Conservation (phyloP, 2,797 vertebrate species). For the Margarornis squamiger region DNA sequence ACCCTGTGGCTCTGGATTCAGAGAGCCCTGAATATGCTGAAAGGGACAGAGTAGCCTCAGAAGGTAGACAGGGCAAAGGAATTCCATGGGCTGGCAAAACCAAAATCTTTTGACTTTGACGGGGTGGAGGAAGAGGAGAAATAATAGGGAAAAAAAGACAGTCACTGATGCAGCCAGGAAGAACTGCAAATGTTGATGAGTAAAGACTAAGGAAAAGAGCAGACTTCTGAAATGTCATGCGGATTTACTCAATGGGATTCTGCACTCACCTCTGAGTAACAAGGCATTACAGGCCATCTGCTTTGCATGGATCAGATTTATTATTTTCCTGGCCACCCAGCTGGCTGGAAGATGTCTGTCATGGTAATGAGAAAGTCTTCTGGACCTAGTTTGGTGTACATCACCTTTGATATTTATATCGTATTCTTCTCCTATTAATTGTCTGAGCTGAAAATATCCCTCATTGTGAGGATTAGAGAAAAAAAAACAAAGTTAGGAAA, state of each 20-base stretch:
- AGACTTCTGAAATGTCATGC: conserved; percentile 56
- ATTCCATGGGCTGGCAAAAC: not conserved
- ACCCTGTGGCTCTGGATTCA: not conserved
- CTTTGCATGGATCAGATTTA: conserved; percentile 54
- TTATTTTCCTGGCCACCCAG: conserved; percentile 60
- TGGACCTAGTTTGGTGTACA: not conserved
- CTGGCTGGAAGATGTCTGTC: conserved; percentile 10
- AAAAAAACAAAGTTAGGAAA: not conserved
- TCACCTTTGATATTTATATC: not conserved
- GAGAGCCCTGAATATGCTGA: not conserved
- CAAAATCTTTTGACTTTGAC: not conserved
- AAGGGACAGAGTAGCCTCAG: not conserved
- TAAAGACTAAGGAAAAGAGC: not conserved
- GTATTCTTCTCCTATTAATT: not conserved
- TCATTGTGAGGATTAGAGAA: not conserved
- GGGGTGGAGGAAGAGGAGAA: not conserved
- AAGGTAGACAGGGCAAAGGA: not conserved
- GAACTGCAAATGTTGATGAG: not conserved
- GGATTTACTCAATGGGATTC: conserved; percentile 72
- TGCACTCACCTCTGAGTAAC: conserved; percentile 43
- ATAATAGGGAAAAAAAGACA: not conserved
- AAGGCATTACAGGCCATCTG: conserved; percentile 55
- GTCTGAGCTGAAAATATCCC: not conserved
- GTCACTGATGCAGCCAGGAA: not conserved
- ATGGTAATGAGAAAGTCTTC: not conserved